phyloP scores from a whole-genome alignment of 2,113 vertebrate species.

The Deroptyus accipitrinus region DNA sequence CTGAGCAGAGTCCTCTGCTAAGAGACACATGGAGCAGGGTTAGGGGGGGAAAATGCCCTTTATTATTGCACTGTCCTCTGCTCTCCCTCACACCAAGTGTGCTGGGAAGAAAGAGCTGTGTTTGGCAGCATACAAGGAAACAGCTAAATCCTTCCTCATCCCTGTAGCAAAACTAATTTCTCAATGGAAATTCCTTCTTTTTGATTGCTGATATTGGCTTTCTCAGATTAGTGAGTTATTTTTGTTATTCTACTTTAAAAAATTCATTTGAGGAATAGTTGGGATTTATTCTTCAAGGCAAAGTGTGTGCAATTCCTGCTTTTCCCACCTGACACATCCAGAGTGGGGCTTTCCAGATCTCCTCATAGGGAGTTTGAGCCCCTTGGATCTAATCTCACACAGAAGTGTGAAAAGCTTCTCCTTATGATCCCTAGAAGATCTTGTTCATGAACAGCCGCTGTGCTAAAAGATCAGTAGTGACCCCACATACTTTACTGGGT shows the following conservation, averaged over 20 bases:
- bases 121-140: background rate
- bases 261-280: background rate
- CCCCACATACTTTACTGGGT: background rate
- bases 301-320: background rate
- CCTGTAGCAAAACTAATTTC: background rate
- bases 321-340: background rate
- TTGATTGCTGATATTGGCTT: background rate
- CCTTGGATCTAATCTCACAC: background rate
- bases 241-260: background rate
- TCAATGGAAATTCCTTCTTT: background rate
- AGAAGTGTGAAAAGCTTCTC: background rate
- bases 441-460: background rate
- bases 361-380: background rate
- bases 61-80: background rate
- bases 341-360: constrained; percentile 2
- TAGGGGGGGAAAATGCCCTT: background rate
- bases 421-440: background rate
- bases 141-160: background rate
- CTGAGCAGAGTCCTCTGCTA: constrained; percentile 5
- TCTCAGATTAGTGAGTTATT: background rate
- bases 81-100: background rate
- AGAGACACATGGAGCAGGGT: background rate
- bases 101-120: background rate
- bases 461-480: background rate
- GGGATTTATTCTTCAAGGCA: background rate